Percentiles rank a stretch among this genome's conserved stretches.
These are phyloP conservation scores for Tuberolachnus salignus DNA, from an alignment of 2,888 invertebrate genomes.

Conservation along the genomic window DNA sequence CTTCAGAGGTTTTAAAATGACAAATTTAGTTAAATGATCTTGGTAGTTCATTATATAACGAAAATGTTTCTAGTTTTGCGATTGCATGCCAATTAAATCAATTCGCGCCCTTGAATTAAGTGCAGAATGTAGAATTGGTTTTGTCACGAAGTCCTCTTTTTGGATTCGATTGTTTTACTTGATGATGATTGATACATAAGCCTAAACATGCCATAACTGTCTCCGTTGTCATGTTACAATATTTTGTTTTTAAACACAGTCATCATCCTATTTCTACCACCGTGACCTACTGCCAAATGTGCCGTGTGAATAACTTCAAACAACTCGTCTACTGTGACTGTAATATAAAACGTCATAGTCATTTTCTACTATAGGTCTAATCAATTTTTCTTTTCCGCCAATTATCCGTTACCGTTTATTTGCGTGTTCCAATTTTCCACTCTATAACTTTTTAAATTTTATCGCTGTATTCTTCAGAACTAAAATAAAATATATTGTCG, in stretches of 20 bases:
- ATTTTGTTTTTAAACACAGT: not conserved
- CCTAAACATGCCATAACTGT: not conserved
- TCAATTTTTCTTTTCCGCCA: conserved; percentile 16
- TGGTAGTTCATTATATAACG: not conserved
- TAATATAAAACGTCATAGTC: conserved; percentile 18
- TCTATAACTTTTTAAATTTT: not conserved
- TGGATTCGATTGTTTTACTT: not conserved
- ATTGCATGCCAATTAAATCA: conserved; percentile 4
- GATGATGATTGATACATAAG: not conserved
- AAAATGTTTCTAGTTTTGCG: not conserved
- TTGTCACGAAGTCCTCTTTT: not conserved
- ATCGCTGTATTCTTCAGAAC: not conserved
- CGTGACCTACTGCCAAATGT: conserved; percentile 26
- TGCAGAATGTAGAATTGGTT: no score
- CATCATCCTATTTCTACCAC: conserved; percentile 13
- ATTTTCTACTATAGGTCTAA: conserved; percentile 37
- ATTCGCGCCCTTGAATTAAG: not conserved
- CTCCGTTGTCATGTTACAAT: conserved; percentile 9
- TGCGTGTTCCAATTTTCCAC: not conserved
- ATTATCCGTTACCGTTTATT: not conserved
- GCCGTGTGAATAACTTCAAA: not conserved
- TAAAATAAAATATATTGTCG: not conserved
- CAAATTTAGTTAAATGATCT: not conserved
- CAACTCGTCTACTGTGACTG: conserved; percentile 19
- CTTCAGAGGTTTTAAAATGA: not conserved